phyloP scores from a whole-genome alignment of 2,888 invertebrate species.

The Rhamnusium bicolor region DNA sequence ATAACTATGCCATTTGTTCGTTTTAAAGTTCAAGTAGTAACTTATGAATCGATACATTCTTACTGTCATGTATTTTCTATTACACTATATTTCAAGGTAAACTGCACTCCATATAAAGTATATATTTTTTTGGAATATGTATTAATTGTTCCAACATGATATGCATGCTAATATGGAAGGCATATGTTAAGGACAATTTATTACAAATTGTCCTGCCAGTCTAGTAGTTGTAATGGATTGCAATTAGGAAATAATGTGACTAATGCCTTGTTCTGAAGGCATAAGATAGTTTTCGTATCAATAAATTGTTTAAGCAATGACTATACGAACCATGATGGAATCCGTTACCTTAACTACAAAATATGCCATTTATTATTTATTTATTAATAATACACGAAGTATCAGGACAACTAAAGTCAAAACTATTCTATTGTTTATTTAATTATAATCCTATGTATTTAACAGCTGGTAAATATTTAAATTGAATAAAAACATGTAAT shows the following conservation, averaged over 20 bases:
- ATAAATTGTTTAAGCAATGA: not conserved
- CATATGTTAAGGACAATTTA: not conserved
- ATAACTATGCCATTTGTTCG: not conserved
- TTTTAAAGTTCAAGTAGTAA: slow-evolving; percentile 14
- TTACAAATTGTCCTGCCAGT: slow-evolving; percentile 20
- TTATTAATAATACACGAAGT: not conserved
- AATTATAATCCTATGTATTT: not conserved
- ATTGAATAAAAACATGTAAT: no score
- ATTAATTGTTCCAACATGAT: slow-evolving; percentile 22
- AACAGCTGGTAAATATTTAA: no score
- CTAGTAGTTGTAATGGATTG: not conserved
- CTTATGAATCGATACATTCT: slow-evolving; percentile 18
- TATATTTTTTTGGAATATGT: slow-evolving; percentile 21
- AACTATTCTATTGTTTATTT: not conserved
- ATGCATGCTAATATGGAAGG: slow-evolving; percentile 1
- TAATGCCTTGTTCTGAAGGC: not conserved
- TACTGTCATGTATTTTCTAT: not conserved
- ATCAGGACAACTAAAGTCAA: not conserved
- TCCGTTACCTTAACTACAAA: not conserved
- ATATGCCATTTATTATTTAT: not conserved
- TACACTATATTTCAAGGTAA: slow-evolving; percentile 12
- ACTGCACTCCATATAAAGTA: slow-evolving; percentile 18
- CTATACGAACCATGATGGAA: not conserved
- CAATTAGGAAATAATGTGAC: not conserved
- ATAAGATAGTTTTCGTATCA: not conserved